Evolutionary conservation across 2,888 invertebrate genomes (phyloP).

Genomic region (Chesias legatella): DNA sequence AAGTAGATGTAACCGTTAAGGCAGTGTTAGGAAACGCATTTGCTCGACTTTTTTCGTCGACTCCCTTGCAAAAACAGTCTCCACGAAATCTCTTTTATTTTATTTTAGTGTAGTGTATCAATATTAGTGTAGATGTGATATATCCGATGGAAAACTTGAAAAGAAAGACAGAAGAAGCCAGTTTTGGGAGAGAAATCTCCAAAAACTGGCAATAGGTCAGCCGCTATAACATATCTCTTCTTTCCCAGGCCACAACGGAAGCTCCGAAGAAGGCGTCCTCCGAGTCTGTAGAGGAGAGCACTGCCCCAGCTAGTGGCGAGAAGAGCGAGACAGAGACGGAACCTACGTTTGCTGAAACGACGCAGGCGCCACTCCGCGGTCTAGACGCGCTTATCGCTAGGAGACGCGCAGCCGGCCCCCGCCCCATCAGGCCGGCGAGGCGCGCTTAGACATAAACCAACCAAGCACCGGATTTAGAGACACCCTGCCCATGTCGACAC

Average conservation of each 20-base stretch:
- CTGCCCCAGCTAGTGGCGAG: conserved; percentile 55
- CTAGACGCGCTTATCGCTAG: conserved; percentile 85
- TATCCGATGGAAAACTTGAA: no score
- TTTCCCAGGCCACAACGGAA: conserved; percentile 60
- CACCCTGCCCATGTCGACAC: no score
- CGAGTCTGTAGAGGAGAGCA: conserved; percentile 64
- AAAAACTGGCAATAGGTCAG: no score
- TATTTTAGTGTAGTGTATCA: no score
- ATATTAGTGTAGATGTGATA: no score
- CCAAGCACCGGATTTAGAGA: background rate
- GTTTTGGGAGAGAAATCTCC: no score
- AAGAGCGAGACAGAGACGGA: conserved; percentile 66
- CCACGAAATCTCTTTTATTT: no score
- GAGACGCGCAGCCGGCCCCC: conserved; percentile 80
- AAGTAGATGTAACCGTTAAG: no score
- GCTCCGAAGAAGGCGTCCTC: conserved; percentile 57
- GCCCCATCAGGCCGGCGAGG: conserved; percentile 57
- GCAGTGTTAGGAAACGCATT: no score
- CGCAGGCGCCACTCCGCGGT: conserved; percentile 82
- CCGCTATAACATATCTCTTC: background rate
- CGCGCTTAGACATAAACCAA: conserved; percentile 37
- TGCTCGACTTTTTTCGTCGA: no score
- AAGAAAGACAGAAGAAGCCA: no score
- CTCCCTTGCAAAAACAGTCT: no score
- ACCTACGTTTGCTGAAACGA: conserved; percentile 58